Base-by-base conservation (phyloP, 2,888 invertebrate genomes). In the Apamea epomidion region DNA sequence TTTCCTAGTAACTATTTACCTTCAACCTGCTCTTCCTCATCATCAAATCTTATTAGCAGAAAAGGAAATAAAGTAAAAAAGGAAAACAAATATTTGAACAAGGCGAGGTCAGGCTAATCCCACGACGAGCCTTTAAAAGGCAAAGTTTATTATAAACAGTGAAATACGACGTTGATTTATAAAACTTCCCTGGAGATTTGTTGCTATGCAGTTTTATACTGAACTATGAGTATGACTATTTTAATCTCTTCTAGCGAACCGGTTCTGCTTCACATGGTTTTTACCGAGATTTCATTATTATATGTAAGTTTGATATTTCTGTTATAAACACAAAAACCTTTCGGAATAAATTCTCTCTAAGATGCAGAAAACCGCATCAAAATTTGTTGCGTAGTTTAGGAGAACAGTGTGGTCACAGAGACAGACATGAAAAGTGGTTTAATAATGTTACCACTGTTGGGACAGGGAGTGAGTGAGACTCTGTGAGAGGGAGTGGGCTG, bases 161-260 rank as follows among this genome's bases (percentile, higher is more conserved):
- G 68, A 80, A 83, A 80, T 64, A 83, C 37, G n/a, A 48, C 45
- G n/a, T 58, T 74, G 42, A 51, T 80, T 82, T 82, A 82, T 76
- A 60, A 80, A 68, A 32, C 48, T 67, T 82, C 65, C 65, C 16
- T 21, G 29, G 65, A 51, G 65, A 42, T 51, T 75, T 60, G 67
- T 80, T 74, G 29, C 25, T 42, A 74, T 74, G 75, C 82, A 80
- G 58, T 80, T 82, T 82, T 45, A 54, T 4, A 58, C 29, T 45
- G 45, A 65, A 45, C 18, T 8, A 8, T 10, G 8, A 45, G 25
- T 25, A 18, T 29, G 1, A 51, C 51, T 45, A 18, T n/a, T 73
- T 51, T n/a, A 65, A 65, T 65, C 0, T 68, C 1, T 48, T 18
- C 14, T 7, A 48, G 48, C 29, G 18, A 69, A 10, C 18, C n/a